Conservation (phyloP, 2,888 invertebrate genomes). For the Cantharis rustica region DNA sequence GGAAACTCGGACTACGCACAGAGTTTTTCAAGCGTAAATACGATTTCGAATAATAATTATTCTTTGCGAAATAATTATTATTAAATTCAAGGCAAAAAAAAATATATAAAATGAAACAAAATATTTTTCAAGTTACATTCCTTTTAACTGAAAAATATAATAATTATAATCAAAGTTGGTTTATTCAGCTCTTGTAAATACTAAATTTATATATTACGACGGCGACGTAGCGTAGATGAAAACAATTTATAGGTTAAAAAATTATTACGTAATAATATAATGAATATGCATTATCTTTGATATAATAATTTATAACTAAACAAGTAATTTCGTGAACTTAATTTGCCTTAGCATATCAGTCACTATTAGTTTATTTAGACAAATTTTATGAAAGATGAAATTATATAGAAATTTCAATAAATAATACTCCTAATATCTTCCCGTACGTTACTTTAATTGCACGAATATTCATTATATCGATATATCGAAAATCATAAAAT, state of each 20-base stretch:
- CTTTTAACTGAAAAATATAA: too few relatives aligned
- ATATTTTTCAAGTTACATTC: too few relatives aligned
- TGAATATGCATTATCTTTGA: background rate
- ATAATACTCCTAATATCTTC: background rate
- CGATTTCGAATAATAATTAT: too few relatives aligned
- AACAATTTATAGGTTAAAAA: background rate
- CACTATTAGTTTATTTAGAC: conserved; percentile 6
- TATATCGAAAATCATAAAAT: background rate
- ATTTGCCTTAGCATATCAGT: conserved; percentile 5
- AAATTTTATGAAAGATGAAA: background rate
- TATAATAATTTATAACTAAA: background rate
- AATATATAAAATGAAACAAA: too few relatives aligned
- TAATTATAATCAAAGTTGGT: background rate
- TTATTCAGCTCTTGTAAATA: background rate
- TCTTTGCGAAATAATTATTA: too few relatives aligned
- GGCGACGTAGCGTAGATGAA: background rate
- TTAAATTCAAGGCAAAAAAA: too few relatives aligned
- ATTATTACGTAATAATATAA: background rate
- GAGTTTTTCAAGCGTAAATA: too few relatives aligned
- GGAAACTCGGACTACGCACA: too few relatives aligned
- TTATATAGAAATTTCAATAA: background rate
- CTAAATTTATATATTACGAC: background rate
- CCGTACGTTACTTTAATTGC: background rate
- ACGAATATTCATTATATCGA: background rate
- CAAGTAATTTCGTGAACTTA: conserved; percentile 8